phyloP scores from a whole-genome alignment of 2,888 invertebrate species.

The Lysandra bellargus region DNA sequence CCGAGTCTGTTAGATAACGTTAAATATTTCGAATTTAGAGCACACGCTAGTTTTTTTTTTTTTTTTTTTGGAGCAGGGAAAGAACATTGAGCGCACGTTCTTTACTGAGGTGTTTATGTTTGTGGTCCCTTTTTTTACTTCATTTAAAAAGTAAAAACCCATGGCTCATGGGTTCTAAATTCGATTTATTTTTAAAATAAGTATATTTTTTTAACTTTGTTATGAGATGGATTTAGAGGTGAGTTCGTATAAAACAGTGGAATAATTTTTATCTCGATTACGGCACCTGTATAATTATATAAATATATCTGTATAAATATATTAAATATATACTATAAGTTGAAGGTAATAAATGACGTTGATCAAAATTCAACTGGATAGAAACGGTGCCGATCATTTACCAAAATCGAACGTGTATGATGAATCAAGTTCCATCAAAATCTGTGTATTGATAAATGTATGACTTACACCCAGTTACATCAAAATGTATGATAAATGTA shows the following conservation, averaged over 20 bases:
- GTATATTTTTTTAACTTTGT: no score
- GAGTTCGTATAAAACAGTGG: background rate
- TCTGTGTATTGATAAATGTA: conserved; percentile 44
- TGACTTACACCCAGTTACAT: conserved; percentile 49
- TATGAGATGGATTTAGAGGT: no score
- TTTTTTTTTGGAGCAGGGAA: background rate
- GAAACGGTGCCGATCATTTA: conserved; percentile 24
- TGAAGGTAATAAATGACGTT: background rate
- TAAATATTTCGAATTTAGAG: background rate
- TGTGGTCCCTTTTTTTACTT: background rate
- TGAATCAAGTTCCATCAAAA: conserved; percentile 52
- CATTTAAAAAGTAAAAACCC: background rate
- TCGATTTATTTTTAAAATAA: background rate
- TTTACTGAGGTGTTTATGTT: background rate
- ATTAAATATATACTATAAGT: no score
- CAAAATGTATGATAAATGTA: conserved; percentile 38
- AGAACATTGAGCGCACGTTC: background rate
- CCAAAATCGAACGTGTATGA: conserved; percentile 49
- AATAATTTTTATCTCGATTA: background rate
- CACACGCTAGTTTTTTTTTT: conserved; percentile 6
- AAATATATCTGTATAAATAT: no score
- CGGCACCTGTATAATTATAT: background rate
- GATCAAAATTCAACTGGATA: conserved; percentile 3
- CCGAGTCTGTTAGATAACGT: conserved; percentile 10
- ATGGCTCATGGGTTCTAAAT: background rate